Evolutionary conservation across 2,888 invertebrate species (phyloP), one percentile per base, ranked within the genome.

Genomic region (Morpho achilles): DNA sequence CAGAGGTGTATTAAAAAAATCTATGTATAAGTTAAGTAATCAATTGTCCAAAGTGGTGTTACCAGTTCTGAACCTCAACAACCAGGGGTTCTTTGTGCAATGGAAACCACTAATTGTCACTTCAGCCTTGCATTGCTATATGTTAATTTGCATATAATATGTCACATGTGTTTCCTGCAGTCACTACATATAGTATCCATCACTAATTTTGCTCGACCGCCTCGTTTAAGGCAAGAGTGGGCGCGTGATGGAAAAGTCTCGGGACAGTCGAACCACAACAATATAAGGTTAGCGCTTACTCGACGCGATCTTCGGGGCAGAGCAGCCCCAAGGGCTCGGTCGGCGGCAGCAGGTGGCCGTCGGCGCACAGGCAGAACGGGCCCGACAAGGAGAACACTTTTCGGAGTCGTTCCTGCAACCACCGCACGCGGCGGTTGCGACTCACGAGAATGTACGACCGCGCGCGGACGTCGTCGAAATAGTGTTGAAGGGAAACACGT

Each of bases 311-410:
- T 53, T 72, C 79, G 44, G 73, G 75, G 7, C 60, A 68, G 59
- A 86, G 75, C 63, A 82, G 56, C 41, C 78, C 69, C 22, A 86
- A 77, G 53, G 79, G 76, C 72, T 87, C 87, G 54, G 62, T 72
- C 44, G 75, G 74, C 58, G 82, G 87, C 74, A 87, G 75, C 71
- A 83, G 68, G 65, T 78, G 77, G 0, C 81, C 84, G 57, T 68
- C 70, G 44, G 69, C 58, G 45, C 70, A 66, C 10, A 77, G 67
- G 49, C 61, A 60, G 47, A 70, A 66, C 45, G 56, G 63, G 23
- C 67, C 72, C 50, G 69, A 72, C 66, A 79, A 66, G 7, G 56
- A 56, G 67, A 80, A 79, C 58, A 74, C 68, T 16, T 65, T 70
- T 52, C 73, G 74, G 67, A 84, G 65, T 7, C 82, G 80, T 47